phyloP scores from a whole-genome alignment of 2,888 invertebrate genomes.

The Drosophila mettleri region DNA sequence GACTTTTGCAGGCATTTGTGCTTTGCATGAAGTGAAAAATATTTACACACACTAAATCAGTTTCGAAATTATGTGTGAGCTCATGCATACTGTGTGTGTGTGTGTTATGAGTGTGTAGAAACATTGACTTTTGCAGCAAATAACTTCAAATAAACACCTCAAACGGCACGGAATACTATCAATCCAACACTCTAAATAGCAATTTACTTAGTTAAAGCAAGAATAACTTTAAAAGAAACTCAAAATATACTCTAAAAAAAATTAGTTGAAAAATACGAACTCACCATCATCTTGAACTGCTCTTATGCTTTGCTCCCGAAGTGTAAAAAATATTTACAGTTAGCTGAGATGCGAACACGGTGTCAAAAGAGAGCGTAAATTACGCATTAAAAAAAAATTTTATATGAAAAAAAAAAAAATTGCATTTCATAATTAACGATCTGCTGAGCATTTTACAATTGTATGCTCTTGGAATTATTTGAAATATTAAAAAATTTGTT shows the following conservation, averaged over 20 bases:
- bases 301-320: not conserved
- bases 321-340: not conserved
- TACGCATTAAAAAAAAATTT: not conserved
- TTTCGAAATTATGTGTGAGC: slow-evolving; percentile 18
- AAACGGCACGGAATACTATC: not conserved
- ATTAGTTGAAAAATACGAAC: not conserved
- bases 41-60: slow-evolving; percentile 80
- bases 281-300: not conserved
- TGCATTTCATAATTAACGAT: not conserved
- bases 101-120: slow-evolving; percentile 32
- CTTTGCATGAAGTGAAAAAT: slow-evolving; percentile 66
- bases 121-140: slow-evolving; percentile 10
- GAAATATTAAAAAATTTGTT: not conserved
- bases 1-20: slow-evolving; percentile 33
- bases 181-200: not conserved
- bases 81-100: slow-evolving; percentile 8
- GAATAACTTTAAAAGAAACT: not conserved
- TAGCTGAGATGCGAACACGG: not conserved
- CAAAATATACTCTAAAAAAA: not conserved
- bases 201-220: not conserved
- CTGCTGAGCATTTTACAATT: not conserved
- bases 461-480: not conserved
- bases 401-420: not conserved
- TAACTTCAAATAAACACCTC: slow-evolving; percentile 4
- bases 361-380: not conserved